Evolutionary conservation across 2,888 invertebrate genomes (phyloP).

Genomic region (Escarpia spicata): DNA sequence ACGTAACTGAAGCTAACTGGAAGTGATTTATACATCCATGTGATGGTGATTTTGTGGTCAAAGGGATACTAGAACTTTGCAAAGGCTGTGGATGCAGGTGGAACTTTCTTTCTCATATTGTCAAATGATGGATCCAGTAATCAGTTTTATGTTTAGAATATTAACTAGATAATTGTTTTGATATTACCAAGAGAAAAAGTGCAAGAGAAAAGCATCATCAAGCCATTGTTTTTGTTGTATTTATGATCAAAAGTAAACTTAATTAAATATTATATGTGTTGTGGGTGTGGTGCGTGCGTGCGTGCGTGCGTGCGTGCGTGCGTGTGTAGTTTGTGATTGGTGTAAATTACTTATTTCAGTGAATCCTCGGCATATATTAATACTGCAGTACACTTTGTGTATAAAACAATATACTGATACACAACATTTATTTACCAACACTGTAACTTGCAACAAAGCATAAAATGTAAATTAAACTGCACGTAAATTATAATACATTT

Average conservation of each 20-base stretch:
- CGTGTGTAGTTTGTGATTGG: neutral
- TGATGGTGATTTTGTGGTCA: too few species aligned
- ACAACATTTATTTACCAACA: neutral
- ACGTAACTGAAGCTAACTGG: too few species aligned
- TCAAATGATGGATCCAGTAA: too few species aligned
- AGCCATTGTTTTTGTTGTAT: neutral
- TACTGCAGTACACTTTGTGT: constrained; percentile 8
- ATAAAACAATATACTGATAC: neutral
- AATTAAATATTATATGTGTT: too few species aligned
- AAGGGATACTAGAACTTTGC: too few species aligned
- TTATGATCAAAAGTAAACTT: too few species aligned
- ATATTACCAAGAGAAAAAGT: neutral
- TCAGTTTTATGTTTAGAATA: neutral
- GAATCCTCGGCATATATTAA: neutral
- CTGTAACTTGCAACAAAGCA: neutral
- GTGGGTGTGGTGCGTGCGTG: too few species aligned
- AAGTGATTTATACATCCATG: too few species aligned
- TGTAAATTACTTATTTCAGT: neutral
- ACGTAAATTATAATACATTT: neutral
- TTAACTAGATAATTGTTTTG: neutral
- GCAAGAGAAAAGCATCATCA: neutral
- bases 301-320: too few species aligned
- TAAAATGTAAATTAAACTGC: neutral
- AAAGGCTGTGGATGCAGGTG: too few species aligned
- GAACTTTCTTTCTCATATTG: too few species aligned